phyloP scores from a whole-genome alignment of 1,140 invertebrate species.

The Conus betulinus region DNA sequence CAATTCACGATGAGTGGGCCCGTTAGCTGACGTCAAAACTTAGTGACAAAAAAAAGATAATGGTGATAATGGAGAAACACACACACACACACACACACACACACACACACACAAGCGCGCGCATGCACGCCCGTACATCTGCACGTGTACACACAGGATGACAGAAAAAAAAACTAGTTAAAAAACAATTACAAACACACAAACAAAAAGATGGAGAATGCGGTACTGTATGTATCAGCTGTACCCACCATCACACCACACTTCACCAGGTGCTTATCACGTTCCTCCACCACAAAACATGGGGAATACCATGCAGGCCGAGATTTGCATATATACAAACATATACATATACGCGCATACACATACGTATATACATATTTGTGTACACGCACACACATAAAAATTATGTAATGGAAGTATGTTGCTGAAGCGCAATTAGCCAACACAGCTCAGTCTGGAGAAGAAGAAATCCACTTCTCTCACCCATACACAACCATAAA shows the following conservation, averaged over 20 bases:
- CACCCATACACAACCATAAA: too few relatives aligned
- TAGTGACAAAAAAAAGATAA: neutral
- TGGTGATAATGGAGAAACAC: neutral
- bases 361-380: neutral
- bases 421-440: too few relatives aligned
- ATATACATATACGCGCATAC: neutral
- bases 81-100: constrained; percentile 21
- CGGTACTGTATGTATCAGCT: too few relatives aligned
- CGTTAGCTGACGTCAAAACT: too few relatives aligned
- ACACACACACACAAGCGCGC: constrained; percentile 15
- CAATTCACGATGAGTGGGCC: too few relatives aligned
- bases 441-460: too few relatives aligned
- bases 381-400: neutral
- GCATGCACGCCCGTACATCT: neutral
- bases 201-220: too few relatives aligned
- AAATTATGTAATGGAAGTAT: too few relatives aligned
- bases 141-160: neutral
- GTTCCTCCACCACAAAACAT: neutral
- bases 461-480: too few relatives aligned
- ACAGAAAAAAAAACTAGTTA: neutral
- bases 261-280: neutral
- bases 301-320: neutral
- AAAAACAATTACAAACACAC: neutral
- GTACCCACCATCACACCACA: too few relatives aligned
- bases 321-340: neutral